Percentiles rank a stretch among this genome's conserved stretches.
Evolutionary conservation across 2,888 invertebrate genomes (phyloP).

Genomic region (Polydrusus tereticollis): DNA sequence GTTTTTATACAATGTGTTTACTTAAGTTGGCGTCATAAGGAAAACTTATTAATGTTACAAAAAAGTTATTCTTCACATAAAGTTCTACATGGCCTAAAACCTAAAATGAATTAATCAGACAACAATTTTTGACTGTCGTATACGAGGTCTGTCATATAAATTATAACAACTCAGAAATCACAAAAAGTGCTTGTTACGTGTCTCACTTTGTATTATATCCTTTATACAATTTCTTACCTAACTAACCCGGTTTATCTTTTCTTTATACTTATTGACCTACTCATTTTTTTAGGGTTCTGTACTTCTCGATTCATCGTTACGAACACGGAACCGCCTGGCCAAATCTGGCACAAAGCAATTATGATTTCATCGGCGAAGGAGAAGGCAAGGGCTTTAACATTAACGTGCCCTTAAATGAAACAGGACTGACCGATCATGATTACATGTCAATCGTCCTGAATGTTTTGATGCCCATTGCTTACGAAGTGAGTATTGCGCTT

Average conservation of each 20-base stretch:
- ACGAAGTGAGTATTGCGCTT: too few species aligned
- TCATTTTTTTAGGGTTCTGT: conserved; percentile 85
- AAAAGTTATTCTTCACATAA: too few species aligned
- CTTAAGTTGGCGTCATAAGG: too few species aligned
- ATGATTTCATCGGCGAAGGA: conserved; percentile 84
- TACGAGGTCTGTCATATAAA: too few species aligned
- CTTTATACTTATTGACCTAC: not conserved
- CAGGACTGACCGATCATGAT: conserved; percentile 87
- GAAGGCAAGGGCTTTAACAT: conserved; percentile 87
- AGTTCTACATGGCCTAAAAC: too few species aligned
- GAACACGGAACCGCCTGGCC: conserved; percentile 97
- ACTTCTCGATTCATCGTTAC: conserved; percentile 97
- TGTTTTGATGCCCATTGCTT: conserved; percentile 85
- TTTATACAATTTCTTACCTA: not conserved
- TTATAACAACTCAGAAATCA: too few species aligned
- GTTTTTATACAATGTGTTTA: too few species aligned
- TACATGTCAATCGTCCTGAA: conserved; percentile 92
- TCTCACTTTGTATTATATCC: not conserved
- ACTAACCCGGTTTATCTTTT: not conserved
- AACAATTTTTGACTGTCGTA: too few species aligned
- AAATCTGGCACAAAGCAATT: conserved; percentile 91
- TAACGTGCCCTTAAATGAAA: conserved; percentile 92
- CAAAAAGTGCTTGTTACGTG: too few species aligned
- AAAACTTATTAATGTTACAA: too few species aligned
- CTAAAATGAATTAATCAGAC: too few species aligned